Conservation (phyloP, 1,140 invertebrate species). For the Drosophila pectinifera region DNA sequence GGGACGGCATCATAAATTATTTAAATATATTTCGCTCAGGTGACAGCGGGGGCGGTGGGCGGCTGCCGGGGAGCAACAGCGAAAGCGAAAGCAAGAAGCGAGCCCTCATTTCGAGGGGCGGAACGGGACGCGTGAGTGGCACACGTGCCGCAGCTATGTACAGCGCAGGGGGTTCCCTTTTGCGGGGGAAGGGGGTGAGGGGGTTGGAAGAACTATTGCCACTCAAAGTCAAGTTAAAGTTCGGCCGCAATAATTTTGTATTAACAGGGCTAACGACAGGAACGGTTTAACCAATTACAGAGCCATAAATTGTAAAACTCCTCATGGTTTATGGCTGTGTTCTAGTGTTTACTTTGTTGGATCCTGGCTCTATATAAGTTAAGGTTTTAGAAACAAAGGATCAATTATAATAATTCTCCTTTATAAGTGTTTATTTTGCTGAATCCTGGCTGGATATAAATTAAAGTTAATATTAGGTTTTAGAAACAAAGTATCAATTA, state of each 20-base stretch:
- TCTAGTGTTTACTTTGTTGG: too few relatives aligned
- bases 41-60: constrained; percentile 35
- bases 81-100: constrained; percentile 51
- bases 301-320: constrained; percentile 7
- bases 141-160: constrained; percentile 57
- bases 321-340: background rate
- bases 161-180: constrained; percentile 1
- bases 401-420: too few relatives aligned
- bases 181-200: background rate
- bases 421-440: too few relatives aligned
- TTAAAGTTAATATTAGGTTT: too few relatives aligned
- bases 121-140: constrained; percentile 50
- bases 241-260: constrained; percentile 37
- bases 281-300: constrained; percentile 13
- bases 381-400: too few relatives aligned
- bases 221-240: constrained; percentile 39
- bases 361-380: too few relatives aligned
- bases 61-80: constrained; percentile 26
- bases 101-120: constrained; percentile 41
- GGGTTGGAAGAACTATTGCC: constrained; percentile 13
- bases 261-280: constrained; percentile 1
- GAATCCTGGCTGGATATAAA: background rate
- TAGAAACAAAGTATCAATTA: too few relatives aligned
- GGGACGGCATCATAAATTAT: constrained; percentile 74
- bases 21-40: constrained; percentile 68